Base-by-base conservation (phyloP, 2,113 vertebrate species). In the Paramormyrops kingsleyae region DNA sequence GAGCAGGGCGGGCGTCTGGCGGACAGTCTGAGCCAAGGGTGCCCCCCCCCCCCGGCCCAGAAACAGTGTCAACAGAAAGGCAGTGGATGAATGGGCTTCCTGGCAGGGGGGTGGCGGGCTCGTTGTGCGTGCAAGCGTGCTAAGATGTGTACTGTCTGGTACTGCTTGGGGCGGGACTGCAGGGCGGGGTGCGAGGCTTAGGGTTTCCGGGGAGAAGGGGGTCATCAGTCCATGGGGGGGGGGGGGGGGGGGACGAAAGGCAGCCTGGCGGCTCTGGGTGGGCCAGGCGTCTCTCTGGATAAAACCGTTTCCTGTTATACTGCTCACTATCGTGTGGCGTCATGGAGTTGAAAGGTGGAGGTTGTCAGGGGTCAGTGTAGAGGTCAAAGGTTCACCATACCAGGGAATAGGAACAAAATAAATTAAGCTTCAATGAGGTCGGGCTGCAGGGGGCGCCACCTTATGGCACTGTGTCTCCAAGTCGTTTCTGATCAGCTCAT, bases 51-150 rank as follows among this genome's bases (percentile, higher is more conserved):
- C 35, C 35, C 31, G 17, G 15, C 5, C 35, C 12, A 19, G 35
- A 80, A 80, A 39, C 15, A 39, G 35, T 4, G 9, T 31, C 66
- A 74, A 31, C 31, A 74, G 31, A 35, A 74, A 74, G 66, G 66
- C 66, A n/a, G 66, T 4, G 15, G 4, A 74, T 74, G 66, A 35
- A 74, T 31, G n/a, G 66, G 66, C 66, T 35, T 74, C 9, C 56
- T 8, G 21, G 56, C 21, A 15, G 17, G 21, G 21, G 56, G 56
- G 56, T 9, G 6, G 21, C 0, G 21, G 56, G 21, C 56, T 24
- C 6, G n/a, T 5, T 89, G 53, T 90, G 47, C 91, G 92, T 62
- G 56, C 89, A 35, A 91, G 93, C 50, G 80, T 49, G 87, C 90
- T 91, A 86, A 88, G 86, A 74, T 31, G 6, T 80, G 13, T 52